phyloP scores from a whole-genome alignment of 2,888 invertebrate genomes.

The Octonoba sinensis region DNA sequence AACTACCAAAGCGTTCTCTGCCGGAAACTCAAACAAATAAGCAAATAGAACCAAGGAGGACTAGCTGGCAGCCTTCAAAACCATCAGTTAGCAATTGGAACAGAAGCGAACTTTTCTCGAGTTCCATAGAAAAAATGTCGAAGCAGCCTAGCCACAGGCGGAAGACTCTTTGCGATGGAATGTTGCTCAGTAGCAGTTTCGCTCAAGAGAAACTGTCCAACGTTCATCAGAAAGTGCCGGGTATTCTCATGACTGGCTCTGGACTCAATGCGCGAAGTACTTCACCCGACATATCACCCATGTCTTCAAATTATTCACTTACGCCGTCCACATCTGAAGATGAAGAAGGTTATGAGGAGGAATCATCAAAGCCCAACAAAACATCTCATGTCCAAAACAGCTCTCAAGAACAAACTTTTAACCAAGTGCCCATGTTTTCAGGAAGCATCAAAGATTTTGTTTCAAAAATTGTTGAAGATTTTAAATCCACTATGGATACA shows the following conservation, averaged over 20 bases:
- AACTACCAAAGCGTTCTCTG: not conserved
- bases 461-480: not conserved
- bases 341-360: slow-evolving; percentile 8
- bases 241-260: slow-evolving; percentile 38
- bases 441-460: slow-evolving; percentile 10
- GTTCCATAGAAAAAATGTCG: not conserved
- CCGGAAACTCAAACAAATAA: not conserved
- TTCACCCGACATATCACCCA: slow-evolving; percentile 43
- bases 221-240: slow-evolving; percentile 26
- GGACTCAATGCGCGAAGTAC: slow-evolving; percentile 17
- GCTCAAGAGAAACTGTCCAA: slow-evolving; percentile 22
- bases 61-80: slow-evolving; percentile 44
- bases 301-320: slow-evolving; percentile 56
- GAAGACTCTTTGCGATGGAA: slow-evolving; percentile 38
- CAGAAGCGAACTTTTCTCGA: slow-evolving; percentile 42
- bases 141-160: slow-evolving; percentile 17
- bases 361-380: not conserved
- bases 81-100: slow-evolving; percentile 56
- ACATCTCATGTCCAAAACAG: not conserved
- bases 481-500: slow-evolving; percentile 18
- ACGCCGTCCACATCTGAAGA: slow-evolving; percentile 58
- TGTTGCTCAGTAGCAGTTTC: slow-evolving; percentile 33
- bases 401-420: not conserved
- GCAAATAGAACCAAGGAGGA: slow-evolving; percentile 1
- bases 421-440: slow-evolving; percentile 9